phyloP scores from a whole-genome alignment of 1,140 invertebrate genomes.

The Linepithema humile region DNA sequence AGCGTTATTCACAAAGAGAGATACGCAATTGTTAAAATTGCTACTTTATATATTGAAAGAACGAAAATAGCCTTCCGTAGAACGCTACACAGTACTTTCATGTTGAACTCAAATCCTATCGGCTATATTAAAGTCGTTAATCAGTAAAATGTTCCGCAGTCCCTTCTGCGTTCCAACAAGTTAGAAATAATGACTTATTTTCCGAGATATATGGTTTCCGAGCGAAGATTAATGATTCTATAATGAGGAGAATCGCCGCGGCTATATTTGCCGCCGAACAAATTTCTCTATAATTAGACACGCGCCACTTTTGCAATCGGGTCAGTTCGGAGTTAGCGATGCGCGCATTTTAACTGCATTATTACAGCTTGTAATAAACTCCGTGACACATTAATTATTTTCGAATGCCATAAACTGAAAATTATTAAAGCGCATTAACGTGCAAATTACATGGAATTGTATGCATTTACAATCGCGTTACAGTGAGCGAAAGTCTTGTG shows the following conservation, averaged over 20 bases:
- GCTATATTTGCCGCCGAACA: constrained; percentile 61
- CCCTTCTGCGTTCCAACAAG: too few species aligned
- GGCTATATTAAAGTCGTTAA: background rate
- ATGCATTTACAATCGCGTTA: background rate
- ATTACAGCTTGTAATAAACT: background rate
- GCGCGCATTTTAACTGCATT: background rate
- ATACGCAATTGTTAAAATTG: background rate
- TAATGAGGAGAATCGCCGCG: background rate
- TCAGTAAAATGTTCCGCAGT: background rate
- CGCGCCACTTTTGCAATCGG: constrained; percentile 24
- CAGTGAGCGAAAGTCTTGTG: background rate
- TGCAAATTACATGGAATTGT: background rate
- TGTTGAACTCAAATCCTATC: background rate
- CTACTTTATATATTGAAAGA: background rate
- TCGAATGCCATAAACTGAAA: background rate
- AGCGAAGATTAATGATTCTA: constrained; percentile 12
- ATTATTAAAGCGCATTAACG: background rate
- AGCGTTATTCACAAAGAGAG: background rate
- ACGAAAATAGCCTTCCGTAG: background rate
- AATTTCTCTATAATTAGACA: constrained; percentile 77
- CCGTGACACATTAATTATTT: background rate
- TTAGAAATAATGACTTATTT: constrained; percentile 4
- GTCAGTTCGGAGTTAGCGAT: background rate
- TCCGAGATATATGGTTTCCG: background rate
- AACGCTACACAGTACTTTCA: background rate